Evolutionary conservation across 2,888 invertebrate species (phyloP).

Genomic region (Ischnura elegans): DNA sequence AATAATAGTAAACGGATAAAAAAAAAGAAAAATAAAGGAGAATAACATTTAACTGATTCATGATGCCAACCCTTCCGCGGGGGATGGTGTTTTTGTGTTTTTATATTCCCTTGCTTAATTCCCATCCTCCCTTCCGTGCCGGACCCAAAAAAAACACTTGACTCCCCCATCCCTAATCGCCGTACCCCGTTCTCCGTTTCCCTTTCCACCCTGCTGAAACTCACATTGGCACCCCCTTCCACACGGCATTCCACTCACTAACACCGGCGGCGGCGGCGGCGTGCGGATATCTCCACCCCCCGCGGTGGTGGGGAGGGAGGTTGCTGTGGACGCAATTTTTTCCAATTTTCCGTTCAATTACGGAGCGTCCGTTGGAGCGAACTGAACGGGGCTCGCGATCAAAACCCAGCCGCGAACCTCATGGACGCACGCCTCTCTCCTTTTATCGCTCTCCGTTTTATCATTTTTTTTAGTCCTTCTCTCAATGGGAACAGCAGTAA

Average conservation of each 20-base stretch:
- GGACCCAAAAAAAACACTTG: background rate
- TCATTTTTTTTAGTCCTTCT: no score
- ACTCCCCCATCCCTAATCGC: background rate
- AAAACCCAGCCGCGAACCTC: conserved; percentile 21
- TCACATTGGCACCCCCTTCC: no score
- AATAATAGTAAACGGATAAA: background rate
- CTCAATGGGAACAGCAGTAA: no score
- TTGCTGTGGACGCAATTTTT: conserved; percentile 18
- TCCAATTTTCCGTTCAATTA: conserved; percentile 38
- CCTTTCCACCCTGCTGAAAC: background rate
- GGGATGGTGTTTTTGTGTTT: background rate
- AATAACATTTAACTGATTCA: conserved; percentile 27
- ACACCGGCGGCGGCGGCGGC: background rate
- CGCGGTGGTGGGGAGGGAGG: background rate
- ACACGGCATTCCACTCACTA: background rate
- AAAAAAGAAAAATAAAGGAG: background rate
- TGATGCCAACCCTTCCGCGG: background rate
- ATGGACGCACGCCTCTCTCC: background rate
- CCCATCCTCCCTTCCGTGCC: background rate
- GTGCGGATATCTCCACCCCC: background rate
- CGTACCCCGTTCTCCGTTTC: background rate
- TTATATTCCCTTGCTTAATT: background rate
- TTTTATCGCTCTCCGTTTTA: background rate
- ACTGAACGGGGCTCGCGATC: background rate
- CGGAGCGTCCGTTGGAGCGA: conserved; percentile 20